These are phyloP conservation scores for Ormyrus thymus DNA, from an alignment of 2,888 invertebrate species.

Conservation along the genomic window DNA sequence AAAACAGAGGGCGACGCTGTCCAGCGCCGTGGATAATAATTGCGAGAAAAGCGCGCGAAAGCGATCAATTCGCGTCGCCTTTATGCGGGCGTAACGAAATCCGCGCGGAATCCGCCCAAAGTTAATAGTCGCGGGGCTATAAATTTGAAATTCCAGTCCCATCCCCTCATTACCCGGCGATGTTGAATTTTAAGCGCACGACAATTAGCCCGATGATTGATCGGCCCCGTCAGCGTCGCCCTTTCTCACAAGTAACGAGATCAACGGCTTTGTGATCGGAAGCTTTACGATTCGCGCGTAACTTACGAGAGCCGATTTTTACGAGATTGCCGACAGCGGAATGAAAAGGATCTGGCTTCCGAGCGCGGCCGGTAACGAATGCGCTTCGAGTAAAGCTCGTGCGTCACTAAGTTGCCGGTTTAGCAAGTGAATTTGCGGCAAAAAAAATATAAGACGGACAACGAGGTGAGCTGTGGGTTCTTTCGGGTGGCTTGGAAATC, in stretches of 20 bases:
- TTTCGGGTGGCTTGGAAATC: background rate
- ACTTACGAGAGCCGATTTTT: conserved; percentile 62
- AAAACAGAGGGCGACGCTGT: background rate
- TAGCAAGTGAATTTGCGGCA: conserved; percentile 39
- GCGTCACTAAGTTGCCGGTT: conserved; percentile 3
- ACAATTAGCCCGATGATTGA: conserved; percentile 10
- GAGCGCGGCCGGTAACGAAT: conserved; percentile 25
- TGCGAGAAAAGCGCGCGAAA: background rate
- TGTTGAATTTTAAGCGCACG: conserved; percentile 26
- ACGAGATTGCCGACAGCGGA: conserved; percentile 61
- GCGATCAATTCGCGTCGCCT: conserved; percentile 13
- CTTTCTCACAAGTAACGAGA: conserved; percentile 3
- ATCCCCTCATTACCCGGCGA: conserved; percentile 3
- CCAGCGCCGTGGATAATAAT: too few species aligned
- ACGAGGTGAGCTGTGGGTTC: background rate
- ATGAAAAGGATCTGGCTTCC: conserved; percentile 52
- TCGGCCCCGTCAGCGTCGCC: background rate
- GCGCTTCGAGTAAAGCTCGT: conserved; percentile 6
- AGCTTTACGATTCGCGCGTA: conserved; percentile 8
- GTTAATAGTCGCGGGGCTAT: conserved; percentile 21
- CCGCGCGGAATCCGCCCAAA: conserved; percentile 36
- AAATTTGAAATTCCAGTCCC: conserved; percentile 30
- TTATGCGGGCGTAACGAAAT: conserved; percentile 51
- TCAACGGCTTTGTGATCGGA: conserved; percentile 11
- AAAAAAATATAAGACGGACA: conserved; percentile 25